These are phyloP conservation scores for Brachyistius frenatus DNA, from an alignment of 2,113 vertebrate genomes.

Conservation along the genomic window DNA sequence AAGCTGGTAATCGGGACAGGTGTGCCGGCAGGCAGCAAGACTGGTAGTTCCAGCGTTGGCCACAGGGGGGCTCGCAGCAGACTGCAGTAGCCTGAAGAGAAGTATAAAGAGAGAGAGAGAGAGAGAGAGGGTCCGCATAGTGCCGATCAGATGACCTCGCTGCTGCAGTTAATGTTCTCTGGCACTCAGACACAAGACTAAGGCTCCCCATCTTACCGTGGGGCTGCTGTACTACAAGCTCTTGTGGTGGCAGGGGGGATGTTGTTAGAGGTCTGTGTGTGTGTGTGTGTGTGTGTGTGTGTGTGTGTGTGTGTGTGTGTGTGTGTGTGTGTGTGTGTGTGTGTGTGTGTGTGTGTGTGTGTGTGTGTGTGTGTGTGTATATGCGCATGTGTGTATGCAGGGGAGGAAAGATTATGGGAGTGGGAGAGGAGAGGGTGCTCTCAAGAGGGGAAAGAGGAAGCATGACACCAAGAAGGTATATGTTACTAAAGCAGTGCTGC, in stretches of 20 bases:
- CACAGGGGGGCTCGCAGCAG: slow-evolving; percentile 64
- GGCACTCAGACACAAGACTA: slow-evolving; percentile 75
- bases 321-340: slow-evolving; percentile 24
- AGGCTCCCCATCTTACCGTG: slow-evolving; percentile 60
- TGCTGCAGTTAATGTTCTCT: slow-evolving; percentile 85
- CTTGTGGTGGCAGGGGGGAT: slow-evolving; percentile 49
- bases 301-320: slow-evolving; percentile 41
- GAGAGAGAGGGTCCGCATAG: slow-evolving; percentile 75
- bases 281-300: slow-evolving; percentile 41
- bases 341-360: slow-evolving; percentile 41
- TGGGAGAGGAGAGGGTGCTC: slow-evolving; percentile 16
- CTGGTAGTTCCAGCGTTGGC: slow-evolving; percentile 55
- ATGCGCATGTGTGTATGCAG: slow-evolving; percentile 31
- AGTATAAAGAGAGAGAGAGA: slow-evolving; percentile 47
- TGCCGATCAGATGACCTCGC: slow-evolving; percentile 83
- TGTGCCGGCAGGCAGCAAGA: slow-evolving; percentile 13
- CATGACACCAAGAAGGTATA: slow-evolving; percentile 35
- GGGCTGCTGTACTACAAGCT: slow-evolving; percentile 77
- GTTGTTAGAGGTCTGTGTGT: slow-evolving; percentile 40
- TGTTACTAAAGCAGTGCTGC: slow-evolving; percentile 32
- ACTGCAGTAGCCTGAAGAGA: slow-evolving; percentile 73
- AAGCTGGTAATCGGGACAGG: slow-evolving; percentile 35
- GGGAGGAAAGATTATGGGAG: slow-evolving; percentile 15
- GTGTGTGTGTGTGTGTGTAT: slow-evolving; percentile 14
- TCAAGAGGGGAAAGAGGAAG: slow-evolving; percentile 18